A percentile compares a stretch with the other conserved stretches of the same genome.
These are phyloP conservation scores for Antheraea yamamai DNA, from an alignment of 2,888 invertebrate genomes.

Conservation along the genomic window DNA sequence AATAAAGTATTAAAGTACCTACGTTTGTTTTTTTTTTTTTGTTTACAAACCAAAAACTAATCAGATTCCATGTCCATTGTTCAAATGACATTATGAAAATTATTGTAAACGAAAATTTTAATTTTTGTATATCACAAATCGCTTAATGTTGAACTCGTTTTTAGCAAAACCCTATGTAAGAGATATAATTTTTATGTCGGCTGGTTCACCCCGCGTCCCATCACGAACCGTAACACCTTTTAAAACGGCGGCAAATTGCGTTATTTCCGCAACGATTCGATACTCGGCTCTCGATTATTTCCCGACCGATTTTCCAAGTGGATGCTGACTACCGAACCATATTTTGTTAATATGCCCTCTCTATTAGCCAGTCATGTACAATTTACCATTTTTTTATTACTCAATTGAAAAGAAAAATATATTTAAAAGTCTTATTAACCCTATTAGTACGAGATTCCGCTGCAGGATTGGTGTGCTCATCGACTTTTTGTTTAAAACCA, in stretches of 20 bases:
- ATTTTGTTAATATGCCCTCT: constrained; percentile 41
- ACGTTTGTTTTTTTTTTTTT: too few relatives aligned
- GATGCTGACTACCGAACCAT: constrained; percentile 45
- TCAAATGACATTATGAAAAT: background rate
- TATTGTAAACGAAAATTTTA: background rate
- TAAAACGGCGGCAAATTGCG: constrained; percentile 63
- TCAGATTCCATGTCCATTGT: too few relatives aligned
- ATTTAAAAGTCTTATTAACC: background rate
- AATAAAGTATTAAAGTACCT: too few relatives aligned
- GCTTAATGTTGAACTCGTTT: background rate
- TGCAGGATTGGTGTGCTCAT: too few relatives aligned
- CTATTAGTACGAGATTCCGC: too few relatives aligned
- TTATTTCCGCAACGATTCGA: constrained; percentile 67
- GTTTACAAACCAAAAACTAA: too few relatives aligned
- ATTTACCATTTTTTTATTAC: background rate
- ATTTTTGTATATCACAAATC: background rate
- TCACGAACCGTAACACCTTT: constrained; percentile 46
- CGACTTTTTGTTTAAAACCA: too few relatives aligned
- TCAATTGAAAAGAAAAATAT: background rate
- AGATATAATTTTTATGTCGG: constrained; percentile 14
- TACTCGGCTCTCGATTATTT: constrained; percentile 66
- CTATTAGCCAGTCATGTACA: background rate
- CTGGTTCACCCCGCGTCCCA: constrained; percentile 22
- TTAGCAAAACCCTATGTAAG: background rate
- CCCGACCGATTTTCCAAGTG: constrained; percentile 60